A percentile compares a stretch with the other conserved stretches of the same genome.
Conservation (phyloP, 2,888 invertebrate genomes). For the Hirtodrosophila histrioides region DNA sequence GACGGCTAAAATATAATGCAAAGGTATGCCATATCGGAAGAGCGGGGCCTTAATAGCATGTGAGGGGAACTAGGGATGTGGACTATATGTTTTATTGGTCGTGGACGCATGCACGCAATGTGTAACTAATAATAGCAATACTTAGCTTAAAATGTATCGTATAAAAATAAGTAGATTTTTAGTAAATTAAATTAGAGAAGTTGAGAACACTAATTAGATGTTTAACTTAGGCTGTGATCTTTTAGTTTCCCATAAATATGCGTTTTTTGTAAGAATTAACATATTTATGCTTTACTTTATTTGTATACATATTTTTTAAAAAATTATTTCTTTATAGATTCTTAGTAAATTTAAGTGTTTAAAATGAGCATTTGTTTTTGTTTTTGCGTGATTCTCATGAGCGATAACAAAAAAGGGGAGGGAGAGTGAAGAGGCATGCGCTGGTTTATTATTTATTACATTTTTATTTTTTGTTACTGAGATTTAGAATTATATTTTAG, state of each 20-base stretch:
- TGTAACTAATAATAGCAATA: constrained; percentile 73
- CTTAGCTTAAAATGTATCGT: constrained; percentile 73
- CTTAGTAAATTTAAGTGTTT: constrained; percentile 57
- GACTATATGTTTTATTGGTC: constrained; percentile 49
- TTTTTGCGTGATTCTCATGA: constrained; percentile 37
- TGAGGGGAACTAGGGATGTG: constrained; percentile 1
- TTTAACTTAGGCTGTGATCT: constrained; percentile 60
- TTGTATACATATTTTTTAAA: constrained; percentile 28
- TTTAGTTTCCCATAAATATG: constrained; percentile 23
- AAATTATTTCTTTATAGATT: constrained; percentile 34
- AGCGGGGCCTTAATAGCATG: neutral
- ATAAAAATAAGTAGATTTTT: constrained; percentile 70
- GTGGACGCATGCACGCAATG: constrained; percentile 73
- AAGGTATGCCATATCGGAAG: constrained; percentile 1
- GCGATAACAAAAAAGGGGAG: constrained; percentile 29
- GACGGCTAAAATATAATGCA: constrained; percentile 6
- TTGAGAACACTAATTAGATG: constrained; percentile 62
- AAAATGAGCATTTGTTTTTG: constrained; percentile 67
- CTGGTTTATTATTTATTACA: neutral
- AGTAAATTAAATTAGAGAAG: constrained; percentile 60
- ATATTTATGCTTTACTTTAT: constrained; percentile 33
- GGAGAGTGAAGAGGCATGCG: constrained; percentile 12
- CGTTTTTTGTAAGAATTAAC: constrained; percentile 34
- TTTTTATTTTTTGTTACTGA: constrained; percentile 19
- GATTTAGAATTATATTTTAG: constrained; percentile 53